These are phyloP conservation scores for Columbina picui DNA, from an alignment of 2,113 vertebrate species.

Conservation along the genomic window DNA sequence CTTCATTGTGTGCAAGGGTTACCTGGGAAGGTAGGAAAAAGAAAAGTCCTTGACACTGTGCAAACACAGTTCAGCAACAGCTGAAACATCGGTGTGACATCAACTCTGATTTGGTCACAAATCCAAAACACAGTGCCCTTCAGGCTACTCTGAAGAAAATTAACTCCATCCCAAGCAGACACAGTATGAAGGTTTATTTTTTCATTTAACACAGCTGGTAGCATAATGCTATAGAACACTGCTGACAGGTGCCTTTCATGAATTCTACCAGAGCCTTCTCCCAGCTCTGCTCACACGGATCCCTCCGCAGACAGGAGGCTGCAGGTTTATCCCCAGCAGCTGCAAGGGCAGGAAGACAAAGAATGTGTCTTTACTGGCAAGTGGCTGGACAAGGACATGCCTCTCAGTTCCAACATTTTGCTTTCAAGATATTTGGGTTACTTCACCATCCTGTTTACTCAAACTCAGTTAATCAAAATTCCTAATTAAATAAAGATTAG, in stretches of 20 bases:
- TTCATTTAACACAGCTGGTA: background rate
- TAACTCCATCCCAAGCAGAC: background rate
- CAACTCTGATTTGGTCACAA: background rate
- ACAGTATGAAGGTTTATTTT: background rate
- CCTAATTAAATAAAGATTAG: slow-evolving; percentile 68
- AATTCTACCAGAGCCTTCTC: background rate
- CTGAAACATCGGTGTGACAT: background rate
- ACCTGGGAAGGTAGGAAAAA: background rate
- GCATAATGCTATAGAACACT: background rate
- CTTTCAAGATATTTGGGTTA: slow-evolving; percentile 37
- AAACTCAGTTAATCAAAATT: slow-evolving; percentile 52
- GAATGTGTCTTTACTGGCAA: background rate
- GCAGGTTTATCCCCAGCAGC: background rate
- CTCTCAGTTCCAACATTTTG: background rate
- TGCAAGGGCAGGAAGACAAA: background rate
- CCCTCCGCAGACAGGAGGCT: background rate
- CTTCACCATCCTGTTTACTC: slow-evolving; percentile 31
- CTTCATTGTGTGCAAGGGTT: background rate
- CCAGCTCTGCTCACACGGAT: background rate
- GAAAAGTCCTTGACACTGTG: background rate
- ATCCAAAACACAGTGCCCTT: background rate
- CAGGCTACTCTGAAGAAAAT: background rate
- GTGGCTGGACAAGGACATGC: background rate
- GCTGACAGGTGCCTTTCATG: background rate
- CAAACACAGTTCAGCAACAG: background rate